Evolutionary conservation across 2,113 vertebrate species (phyloP).

Genomic region (Brachyhypopomus gauderio): DNA sequence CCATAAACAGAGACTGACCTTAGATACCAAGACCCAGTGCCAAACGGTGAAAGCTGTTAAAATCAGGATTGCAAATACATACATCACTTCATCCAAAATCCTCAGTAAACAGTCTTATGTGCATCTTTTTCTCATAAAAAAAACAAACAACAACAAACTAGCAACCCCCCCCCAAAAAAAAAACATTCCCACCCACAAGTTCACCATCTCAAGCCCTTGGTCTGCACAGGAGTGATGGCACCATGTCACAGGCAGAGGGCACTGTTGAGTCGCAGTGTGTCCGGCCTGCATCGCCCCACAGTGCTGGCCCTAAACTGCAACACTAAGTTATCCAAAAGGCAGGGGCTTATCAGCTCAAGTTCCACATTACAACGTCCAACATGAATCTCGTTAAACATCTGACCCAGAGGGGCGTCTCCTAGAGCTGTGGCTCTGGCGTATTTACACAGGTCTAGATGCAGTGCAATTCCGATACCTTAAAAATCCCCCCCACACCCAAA

Average conservation of each 20-base stretch:
- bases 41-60: slow-evolving; percentile 41
- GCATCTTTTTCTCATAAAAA: slow-evolving; percentile 32
- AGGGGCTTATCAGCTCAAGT: neutral
- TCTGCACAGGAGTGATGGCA: slow-evolving; percentile 16
- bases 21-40: slow-evolving; percentile 26
- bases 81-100: slow-evolving; percentile 28
- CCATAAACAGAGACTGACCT: neutral
- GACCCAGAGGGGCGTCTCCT: neutral
- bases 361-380: slow-evolving; percentile 9
- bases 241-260: neutral
- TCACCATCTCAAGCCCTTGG: slow-evolving; percentile 5
- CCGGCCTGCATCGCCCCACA: neutral
- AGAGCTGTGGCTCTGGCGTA: slow-evolving; percentile 1
- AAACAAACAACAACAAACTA: slow-evolving; percentile 17
- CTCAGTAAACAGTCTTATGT: slow-evolving; percentile 36
- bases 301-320: neutral
- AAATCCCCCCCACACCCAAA: neutral
- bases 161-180: neutral
- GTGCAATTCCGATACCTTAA: slow-evolving; percentile 27
- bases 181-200: slow-evolving; percentile 25
- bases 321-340: neutral
- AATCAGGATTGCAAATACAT: slow-evolving; percentile 7
- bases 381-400: slow-evolving; percentile 19
- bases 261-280: neutral
- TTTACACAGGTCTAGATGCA: slow-evolving; percentile 31